Base-by-base conservation (phyloP, 2,888 invertebrate species). In the Sesia apiformis region DNA sequence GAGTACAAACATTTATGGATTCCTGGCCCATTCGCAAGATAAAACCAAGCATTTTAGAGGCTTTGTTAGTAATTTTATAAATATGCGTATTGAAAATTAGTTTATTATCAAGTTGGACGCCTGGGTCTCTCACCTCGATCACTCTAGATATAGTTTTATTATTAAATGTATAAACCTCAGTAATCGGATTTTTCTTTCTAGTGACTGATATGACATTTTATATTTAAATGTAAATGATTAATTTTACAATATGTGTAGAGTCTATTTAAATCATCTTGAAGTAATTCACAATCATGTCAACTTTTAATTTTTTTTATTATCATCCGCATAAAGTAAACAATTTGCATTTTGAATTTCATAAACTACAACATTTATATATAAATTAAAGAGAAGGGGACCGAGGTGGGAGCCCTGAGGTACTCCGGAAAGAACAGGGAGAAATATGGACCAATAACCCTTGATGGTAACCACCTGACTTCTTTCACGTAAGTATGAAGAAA, bases 341-440 rank as follows among this genome's bases (percentile, higher is more conserved):
- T 5, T 42, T 6, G 42, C 5, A 42, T 42, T 6, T 6, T 42
- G 7, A 42, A 42, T 5, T 5, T 7, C 5, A 42, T 6, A 42
- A 6, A 7, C 7, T 7, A 42, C 42, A 42, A 3, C 42, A 42
- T 6, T 42, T 42, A 42, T 42, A 42, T 42, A 6, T 42, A 42
- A 6, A 42, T 42, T 54, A 46, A 54, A 56, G 39, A 56, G 40
- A 4, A 56, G 49, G 2, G 55, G 55, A 38, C 57, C 53, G 5
- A 53, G 52, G 8, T 56, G 60, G 3, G 60, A 58, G 3, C 62
- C 60, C n/a, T 60, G 61, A 3, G 60, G 61, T 6, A 62, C 58
- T 0, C 58, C 58, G 4, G 61, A 60, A 5, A 56, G 38, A 3
- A 53, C 39, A 5, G 4, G 3, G 23, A 5, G 53, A 6, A 46